Conservation (phyloP, 2,113 vertebrate genomes). For the Bucco capensis region DNA sequence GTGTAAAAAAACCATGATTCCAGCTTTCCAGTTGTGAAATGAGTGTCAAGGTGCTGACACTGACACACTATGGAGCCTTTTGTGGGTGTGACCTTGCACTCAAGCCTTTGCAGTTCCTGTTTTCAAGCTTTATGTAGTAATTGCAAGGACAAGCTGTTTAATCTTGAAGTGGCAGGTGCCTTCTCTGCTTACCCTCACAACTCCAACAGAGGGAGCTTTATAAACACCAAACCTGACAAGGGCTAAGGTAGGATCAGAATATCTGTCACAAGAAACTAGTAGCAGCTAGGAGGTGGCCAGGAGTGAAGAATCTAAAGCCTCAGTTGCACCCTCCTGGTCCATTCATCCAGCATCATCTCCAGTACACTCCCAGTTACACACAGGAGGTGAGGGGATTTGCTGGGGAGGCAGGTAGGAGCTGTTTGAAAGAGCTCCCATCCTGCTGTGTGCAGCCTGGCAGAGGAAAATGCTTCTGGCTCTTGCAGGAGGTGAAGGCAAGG, state of each 20-base stretch:
- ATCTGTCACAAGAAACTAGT: not conserved
- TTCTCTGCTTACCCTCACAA: not conserved
- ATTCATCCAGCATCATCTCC: not conserved
- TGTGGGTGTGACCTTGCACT: not conserved
- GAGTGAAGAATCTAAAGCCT: not conserved
- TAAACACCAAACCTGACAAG: not conserved
- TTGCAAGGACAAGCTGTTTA: not conserved
- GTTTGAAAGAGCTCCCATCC: not conserved
- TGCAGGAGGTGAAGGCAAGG: not conserved
- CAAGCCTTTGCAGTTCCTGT: not conserved
- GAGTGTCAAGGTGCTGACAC: not conserved
- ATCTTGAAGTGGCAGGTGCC: not conserved
- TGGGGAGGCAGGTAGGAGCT: not conserved
- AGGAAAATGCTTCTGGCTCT: not conserved
- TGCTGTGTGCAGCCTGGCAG: not conserved
- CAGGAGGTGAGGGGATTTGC: not conserved
- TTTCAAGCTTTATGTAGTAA: not conserved
- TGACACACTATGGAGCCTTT: not conserved
- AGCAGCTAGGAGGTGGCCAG: not conserved
- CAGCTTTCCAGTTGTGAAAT: not conserved
- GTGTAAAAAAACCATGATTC: not conserved
- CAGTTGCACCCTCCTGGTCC: rapidly evolving
- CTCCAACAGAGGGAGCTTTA: not conserved
- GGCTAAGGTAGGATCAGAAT: not conserved
- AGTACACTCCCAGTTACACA: rapidly evolving